Evolutionary conservation across 2,113 vertebrate genomes (phyloP), one percentile per base, ranked within the genome.

Genomic region (Pantherophis guttatus): DNA sequence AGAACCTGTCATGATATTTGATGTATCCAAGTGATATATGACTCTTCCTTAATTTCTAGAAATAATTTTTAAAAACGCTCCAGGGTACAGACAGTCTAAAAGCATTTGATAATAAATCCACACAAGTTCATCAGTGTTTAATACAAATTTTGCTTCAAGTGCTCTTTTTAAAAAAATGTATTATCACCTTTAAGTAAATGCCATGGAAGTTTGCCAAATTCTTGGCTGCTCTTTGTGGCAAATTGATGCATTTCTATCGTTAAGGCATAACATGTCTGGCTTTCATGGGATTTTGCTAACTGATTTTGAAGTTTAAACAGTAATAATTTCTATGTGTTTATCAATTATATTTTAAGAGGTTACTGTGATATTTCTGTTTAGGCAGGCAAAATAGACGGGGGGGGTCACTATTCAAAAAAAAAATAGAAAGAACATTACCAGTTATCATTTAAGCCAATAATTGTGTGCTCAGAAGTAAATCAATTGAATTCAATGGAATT

Each of bases 101-200:
- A 97, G 96, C 95, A 94, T 95, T 90, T 93, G 94, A 94, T 97
- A 97, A 97, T 97, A 96, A 97, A 97, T 97, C 96, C 96, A 26
- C 97, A 93, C 95, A 93, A 95, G 93, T 95, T 97, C 95, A 95
- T 93, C 92, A 90, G 93, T 0, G 0, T 92, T 96, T 96, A 96
- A 96, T 95, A 94, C 87, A 94, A 93, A 96, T 96, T 96, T 96
- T 97, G 95, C 94, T 95, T 91, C 95, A 95, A 97, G 92, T 94
- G 94, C 94, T 96, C 29, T 96, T 90, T 96, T 96, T 90, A 2
- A 70, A 70, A 96, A 92, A 97, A 95, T 96, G 90, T 96, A 96
- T 96, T 96, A 96, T 96, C 96, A 97, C 97, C 96, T 97, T 95
- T 94, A 96, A 96, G 96, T 96, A 97, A 97, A 97, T 96, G 97